phyloP scores from a whole-genome alignment of 2,113 vertebrate genomes.

The Maccullochella peelii region DNA sequence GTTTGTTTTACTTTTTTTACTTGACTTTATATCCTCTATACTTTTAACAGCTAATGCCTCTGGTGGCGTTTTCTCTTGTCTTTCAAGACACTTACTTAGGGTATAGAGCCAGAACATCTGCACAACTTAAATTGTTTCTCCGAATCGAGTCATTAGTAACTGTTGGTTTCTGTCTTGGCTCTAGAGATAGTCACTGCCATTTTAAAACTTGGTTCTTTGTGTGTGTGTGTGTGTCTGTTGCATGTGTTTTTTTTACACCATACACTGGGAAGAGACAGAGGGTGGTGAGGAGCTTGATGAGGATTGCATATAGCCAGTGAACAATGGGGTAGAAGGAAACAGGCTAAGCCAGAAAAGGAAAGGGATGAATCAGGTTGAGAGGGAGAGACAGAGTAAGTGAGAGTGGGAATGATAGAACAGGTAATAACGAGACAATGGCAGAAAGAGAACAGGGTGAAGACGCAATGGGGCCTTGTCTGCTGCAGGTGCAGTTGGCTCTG shows the following conservation, averaged over 20 bases:
- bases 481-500: slow-evolving; percentile 28
- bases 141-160: slow-evolving; percentile 30
- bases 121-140: slow-evolving; percentile 12
- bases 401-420: slow-evolving; percentile 29
- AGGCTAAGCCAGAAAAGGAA: slow-evolving; percentile 34
- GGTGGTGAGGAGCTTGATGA: slow-evolving; percentile 17
- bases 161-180: slow-evolving; percentile 32
- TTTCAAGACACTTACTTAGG: background rate
- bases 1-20: slow-evolving; percentile 39
- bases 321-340: slow-evolving; percentile 27
- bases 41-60: slow-evolving; percentile 25
- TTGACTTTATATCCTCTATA: slow-evolving; percentile 29
- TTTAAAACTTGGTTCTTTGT: background rate
- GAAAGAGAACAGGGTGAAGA: slow-evolving; percentile 45
- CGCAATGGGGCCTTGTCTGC: slow-evolving; percentile 11
- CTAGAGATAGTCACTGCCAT: background rate
- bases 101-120: background rate
- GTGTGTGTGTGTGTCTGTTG: background rate
- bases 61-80: slow-evolving; percentile 16
- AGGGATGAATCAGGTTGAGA: slow-evolving; percentile 22
- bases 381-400: slow-evolving; percentile 29
- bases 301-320: slow-evolving; percentile 13
- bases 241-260: background rate
- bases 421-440: slow-evolving; percentile 38
- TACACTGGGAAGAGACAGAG: background rate